phyloP scores from a whole-genome alignment of 2,888 invertebrate genomes.

The Clistopyga incitator region DNA sequence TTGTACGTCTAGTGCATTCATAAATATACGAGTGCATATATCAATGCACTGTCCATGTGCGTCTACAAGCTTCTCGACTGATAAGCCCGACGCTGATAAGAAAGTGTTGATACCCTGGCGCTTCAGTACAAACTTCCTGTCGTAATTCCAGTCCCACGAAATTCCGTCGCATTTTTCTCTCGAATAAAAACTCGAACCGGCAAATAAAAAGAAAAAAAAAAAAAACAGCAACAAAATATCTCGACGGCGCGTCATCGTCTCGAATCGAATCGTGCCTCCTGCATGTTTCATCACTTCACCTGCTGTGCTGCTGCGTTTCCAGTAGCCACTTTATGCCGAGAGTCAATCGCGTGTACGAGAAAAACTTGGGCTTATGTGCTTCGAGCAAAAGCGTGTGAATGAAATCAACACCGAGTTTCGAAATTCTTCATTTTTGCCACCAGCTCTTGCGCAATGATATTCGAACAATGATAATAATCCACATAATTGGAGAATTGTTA shows the following conservation, averaged over 20 bases:
- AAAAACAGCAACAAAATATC: constrained; percentile 11
- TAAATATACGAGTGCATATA: constrained; percentile 47
- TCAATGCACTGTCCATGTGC: constrained; percentile 42
- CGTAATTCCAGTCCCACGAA: background rate
- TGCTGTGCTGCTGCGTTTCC: constrained; percentile 21
- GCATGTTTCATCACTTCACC: constrained; percentile 42
- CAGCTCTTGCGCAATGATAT: background rate
- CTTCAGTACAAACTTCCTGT: constrained; percentile 30
- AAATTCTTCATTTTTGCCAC: background rate
- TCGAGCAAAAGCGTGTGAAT: constrained; percentile 33
- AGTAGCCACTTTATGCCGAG: constrained; percentile 4
- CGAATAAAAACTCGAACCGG: no score
- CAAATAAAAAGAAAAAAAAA: background rate
- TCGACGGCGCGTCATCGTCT: constrained; percentile 27
- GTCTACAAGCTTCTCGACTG: constrained; percentile 29
- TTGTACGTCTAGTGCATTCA: constrained; percentile 44
- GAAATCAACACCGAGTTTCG: background rate
- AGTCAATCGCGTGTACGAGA: constrained; percentile 21
- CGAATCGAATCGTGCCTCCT: constrained; percentile 28
- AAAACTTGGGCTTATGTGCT: constrained; percentile 1
- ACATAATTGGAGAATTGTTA: background rate
- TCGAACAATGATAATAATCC: background rate
- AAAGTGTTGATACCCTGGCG: constrained; percentile 27
- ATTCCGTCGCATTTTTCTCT: background rate
- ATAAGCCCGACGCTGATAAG: constrained; percentile 54